phyloP scores from a whole-genome alignment of 1,140 invertebrate genomes.

The Pseudomyrmex concolor region DNA sequence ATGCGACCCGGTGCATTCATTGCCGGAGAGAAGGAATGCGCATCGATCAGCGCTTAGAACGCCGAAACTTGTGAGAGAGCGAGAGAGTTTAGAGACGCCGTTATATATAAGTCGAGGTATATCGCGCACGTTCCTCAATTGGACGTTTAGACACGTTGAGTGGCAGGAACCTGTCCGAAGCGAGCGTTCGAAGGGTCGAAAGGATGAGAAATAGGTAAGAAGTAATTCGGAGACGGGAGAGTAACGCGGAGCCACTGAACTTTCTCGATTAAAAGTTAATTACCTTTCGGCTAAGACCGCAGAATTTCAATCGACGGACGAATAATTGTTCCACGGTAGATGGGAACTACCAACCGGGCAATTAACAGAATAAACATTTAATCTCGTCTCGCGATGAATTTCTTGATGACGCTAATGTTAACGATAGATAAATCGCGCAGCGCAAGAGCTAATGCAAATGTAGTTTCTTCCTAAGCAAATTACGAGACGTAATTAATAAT shows the following conservation, averaged over 20 bases:
- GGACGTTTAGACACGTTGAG: conserved; percentile 74
- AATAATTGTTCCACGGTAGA: conserved; percentile 76
- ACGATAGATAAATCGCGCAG: conserved; percentile 47
- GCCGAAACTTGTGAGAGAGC: conserved; percentile 29
- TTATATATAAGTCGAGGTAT: conserved; percentile 24
- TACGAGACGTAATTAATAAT: neutral
- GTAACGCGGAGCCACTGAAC: conserved; percentile 74
- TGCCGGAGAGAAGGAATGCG: conserved; percentile 43
- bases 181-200: conserved; percentile 64
- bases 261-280: conserved; percentile 83
- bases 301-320: conserved; percentile 81
- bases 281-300: conserved; percentile 80
- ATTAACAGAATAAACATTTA: conserved; percentile 74
- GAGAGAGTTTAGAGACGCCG: conserved; percentile 19
- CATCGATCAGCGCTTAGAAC: conserved; percentile 46
- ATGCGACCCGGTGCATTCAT: conserved; percentile 44
- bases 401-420: conserved; percentile 50
- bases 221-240: conserved; percentile 66
- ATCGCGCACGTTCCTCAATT: conserved; percentile 62
- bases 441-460: neutral
- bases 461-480: neutral
- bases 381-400: conserved; percentile 51
- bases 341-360: conserved; percentile 63
- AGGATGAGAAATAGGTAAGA: conserved; percentile 68
- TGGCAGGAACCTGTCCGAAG: conserved; percentile 61